phyloP scores from a whole-genome alignment of 1,140 invertebrate genomes.

The Aricia agestis region DNA sequence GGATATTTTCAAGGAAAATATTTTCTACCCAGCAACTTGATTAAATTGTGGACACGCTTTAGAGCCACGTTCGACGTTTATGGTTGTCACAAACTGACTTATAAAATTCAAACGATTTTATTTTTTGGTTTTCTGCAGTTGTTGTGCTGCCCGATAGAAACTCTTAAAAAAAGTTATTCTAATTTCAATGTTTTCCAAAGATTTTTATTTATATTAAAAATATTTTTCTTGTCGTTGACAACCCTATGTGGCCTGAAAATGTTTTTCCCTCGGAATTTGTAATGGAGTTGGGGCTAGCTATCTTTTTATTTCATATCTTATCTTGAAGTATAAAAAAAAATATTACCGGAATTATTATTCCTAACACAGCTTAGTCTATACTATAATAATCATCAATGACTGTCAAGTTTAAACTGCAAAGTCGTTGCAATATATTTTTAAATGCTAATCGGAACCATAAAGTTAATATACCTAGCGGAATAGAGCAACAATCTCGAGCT shows the following conservation, averaged over 20 bases:
- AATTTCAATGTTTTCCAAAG: not conserved
- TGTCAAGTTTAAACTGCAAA: no score
- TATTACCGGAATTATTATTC: not conserved
- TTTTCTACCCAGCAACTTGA: not conserved
- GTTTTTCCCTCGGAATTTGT: not conserved
- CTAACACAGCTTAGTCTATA: no score
- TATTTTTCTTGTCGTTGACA: not conserved
- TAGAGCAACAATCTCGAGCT: no score
- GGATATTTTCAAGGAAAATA: not conserved
- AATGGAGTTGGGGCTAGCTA: not conserved
- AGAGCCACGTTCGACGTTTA: constrained; percentile 2
- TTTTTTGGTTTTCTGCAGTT: no score
- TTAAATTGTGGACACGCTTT: constrained; percentile 12
- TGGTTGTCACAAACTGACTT: not conserved
- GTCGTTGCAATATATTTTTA: no score
- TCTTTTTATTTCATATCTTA: not conserved
- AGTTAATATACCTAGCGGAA: no score
- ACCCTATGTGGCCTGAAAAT: not conserved
- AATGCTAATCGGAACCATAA: no score
- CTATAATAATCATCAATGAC: no score
- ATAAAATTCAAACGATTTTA: no score
- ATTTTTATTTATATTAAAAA: not conserved
- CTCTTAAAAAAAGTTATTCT: no score
- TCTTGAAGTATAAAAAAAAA: not conserved
- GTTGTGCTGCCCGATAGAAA: no score